phyloP scores from a whole-genome alignment of 1,140 invertebrate species.

The Gonioctena quinquepunctata region DNA sequence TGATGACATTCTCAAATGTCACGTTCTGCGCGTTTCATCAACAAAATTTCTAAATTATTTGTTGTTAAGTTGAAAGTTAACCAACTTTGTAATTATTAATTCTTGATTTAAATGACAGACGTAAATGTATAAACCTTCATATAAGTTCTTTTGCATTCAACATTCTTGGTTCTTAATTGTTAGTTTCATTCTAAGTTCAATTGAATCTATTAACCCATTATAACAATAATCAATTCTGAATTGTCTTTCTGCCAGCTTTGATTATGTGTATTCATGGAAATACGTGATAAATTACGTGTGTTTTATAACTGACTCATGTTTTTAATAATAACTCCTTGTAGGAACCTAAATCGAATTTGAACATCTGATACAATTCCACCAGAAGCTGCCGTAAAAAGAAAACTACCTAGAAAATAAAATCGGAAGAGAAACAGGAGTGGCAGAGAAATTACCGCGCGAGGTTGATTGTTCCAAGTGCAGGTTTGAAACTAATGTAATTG shows the following conservation, averaged over 20 bases:
- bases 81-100: too few species aligned
- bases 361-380: background rate
- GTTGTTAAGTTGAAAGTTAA: too few species aligned
- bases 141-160: too few species aligned
- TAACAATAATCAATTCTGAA: background rate
- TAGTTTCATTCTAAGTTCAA: too few species aligned
- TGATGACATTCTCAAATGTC: too few species aligned
- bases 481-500: background rate
- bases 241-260: background rate
- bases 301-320: background rate
- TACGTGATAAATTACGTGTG: background rate
- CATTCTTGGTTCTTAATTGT: too few species aligned
- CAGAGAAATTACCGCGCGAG: background rate
- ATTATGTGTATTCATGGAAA: background rate
- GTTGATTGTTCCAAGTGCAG: background rate
- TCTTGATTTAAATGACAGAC: too few species aligned
- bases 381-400: background rate
- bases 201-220: too few species aligned
- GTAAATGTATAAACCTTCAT: too few species aligned
- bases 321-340: background rate
- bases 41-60: too few species aligned
- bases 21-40: too few species aligned
- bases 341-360: background rate
- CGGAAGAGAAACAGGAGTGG: background rate
- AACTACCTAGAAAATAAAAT: background rate